phyloP scores from a whole-genome alignment of 2,797 vertebrate genomes.

The Sebastiscus tertius region DNA sequence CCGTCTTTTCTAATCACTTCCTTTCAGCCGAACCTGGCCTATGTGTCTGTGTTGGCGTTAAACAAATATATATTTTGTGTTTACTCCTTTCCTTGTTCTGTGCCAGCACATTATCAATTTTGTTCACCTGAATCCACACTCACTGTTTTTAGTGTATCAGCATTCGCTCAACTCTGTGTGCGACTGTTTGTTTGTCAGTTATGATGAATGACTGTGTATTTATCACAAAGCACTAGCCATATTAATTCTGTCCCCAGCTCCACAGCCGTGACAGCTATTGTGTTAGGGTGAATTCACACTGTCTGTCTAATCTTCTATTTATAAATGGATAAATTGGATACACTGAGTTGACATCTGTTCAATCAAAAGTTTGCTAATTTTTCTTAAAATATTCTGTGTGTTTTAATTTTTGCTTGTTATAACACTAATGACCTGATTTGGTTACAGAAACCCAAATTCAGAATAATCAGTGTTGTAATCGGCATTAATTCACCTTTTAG shows the following conservation, averaged over 20 bases:
- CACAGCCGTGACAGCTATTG: slow-evolving; percentile 40
- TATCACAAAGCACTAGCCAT: slow-evolving; percentile 23
- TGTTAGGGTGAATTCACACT: slow-evolving; percentile 32
- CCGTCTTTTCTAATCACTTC: slow-evolving; percentile 4
- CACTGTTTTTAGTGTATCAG: not conserved
- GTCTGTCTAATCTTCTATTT: slow-evolving; percentile 6
- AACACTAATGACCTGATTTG: not conserved
- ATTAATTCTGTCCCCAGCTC: slow-evolving; percentile 29
- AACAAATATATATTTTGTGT: not conserved
- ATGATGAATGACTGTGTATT: slow-evolving; percentile 54
- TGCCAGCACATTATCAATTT: not conserved
- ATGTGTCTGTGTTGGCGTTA: not conserved
- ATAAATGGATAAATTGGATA: slow-evolving; percentile 1
- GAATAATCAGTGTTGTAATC: not conserved
- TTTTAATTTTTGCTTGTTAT: not conserved
- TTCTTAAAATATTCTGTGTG: not conserved
- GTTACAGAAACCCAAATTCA: not conserved
- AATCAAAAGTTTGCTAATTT: not conserved
- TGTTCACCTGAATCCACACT: slow-evolving; percentile 19
- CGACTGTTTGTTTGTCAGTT: slow-evolving; percentile 20
- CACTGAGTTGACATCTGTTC: not conserved
- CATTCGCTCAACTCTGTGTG: not conserved
- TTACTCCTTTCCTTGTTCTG: not conserved
- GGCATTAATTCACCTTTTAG: not conserved
- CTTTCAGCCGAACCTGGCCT: not conserved